A percentile compares a stretch with the other conserved stretches of the same genome.
Evolutionary conservation across 2,888 invertebrate genomes (phyloP).

Genomic region (Eudasyphora cyanicolor): DNA sequence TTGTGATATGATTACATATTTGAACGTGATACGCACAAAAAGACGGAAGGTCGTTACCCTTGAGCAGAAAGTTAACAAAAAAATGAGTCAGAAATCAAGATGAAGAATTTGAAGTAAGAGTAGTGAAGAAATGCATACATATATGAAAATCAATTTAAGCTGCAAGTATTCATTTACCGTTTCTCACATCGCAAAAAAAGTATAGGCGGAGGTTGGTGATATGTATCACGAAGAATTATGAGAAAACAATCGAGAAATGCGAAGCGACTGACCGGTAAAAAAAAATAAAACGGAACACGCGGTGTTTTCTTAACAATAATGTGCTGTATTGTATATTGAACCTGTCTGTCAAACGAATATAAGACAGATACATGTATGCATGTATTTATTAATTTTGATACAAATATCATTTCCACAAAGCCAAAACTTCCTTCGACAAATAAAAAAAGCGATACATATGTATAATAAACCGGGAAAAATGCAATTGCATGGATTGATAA

Average conservation of each 20-base stretch:
- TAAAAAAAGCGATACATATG: no score
- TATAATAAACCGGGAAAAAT: neutral
- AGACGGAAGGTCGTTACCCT: slow-evolving; percentile 54
- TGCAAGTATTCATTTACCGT: neutral
- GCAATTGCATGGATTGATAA: no score
- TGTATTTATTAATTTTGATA: no score
- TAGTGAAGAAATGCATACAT: neutral
- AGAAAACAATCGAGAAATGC: neutral
- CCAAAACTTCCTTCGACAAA: no score
- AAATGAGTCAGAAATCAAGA: slow-evolving; percentile 50
- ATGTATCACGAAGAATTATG: neutral
- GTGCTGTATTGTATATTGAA: neutral
- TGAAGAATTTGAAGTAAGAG: neutral
- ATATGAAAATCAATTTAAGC: neutral
- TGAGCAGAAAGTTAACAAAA: slow-evolving; percentile 6
- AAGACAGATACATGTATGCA: neutral
- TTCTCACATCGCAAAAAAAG: neutral
- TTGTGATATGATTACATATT: no score
- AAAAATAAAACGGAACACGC: neutral
- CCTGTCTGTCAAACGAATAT: neutral
- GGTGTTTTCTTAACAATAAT: neutral
- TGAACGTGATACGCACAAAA: neutral
- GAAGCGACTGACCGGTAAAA: neutral
- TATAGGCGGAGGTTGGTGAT: neutral
- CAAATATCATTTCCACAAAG: no score